Evolutionary conservation across 2,888 invertebrate species (phyloP), one percentile per base, ranked within the genome.

Genomic region (Dasysyrphus albostriatus): DNA sequence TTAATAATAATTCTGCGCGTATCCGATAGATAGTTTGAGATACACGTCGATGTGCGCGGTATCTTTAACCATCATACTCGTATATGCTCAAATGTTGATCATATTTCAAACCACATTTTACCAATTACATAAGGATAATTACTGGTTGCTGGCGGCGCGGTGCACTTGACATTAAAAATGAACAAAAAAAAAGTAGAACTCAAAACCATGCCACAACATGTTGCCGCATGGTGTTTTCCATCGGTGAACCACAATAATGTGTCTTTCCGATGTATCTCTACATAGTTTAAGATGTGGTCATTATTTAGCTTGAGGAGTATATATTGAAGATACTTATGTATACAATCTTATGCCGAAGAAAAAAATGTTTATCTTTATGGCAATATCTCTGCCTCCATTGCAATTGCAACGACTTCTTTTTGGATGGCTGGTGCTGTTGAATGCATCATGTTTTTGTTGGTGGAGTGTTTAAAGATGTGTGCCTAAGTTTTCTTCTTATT

Each of bases 141-240:
- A 67, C 61, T 61, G 61, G 61, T 67, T 49, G 19, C 49, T 67
- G 65, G 16, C 32, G 34, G 16, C 16, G 24, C 24, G 75, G 59
- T 87, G 87, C 83, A 87, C 87, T 87, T 87, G 87, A 83, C 87
- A 87, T 83, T 87, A 78, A 75, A 78, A 44, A 44, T n/a, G 4
- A 82, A 87, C 72, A 51, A 16, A 51, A 19, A 51, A 37, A 69
- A 54, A 39, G 1, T 16, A 14, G 49, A 51, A 47, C 19, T 42
- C 1, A 47, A 65, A 79, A 87, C 78, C 59, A 72, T 67, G 75
- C 78, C 78, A 59, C 78, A 74, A 69, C 77, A 77, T 82, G 59
- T 44, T 56, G 56, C 58, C 51, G 72, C 83, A 73, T 67, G 73
- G 78, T 83, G 79, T 79, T 61, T 79, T 81, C 51, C 51, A 67